Evolutionary conservation across 2,113 vertebrate species (phyloP).

Genomic region (Rhinopomastus cyanomelas): DNA sequence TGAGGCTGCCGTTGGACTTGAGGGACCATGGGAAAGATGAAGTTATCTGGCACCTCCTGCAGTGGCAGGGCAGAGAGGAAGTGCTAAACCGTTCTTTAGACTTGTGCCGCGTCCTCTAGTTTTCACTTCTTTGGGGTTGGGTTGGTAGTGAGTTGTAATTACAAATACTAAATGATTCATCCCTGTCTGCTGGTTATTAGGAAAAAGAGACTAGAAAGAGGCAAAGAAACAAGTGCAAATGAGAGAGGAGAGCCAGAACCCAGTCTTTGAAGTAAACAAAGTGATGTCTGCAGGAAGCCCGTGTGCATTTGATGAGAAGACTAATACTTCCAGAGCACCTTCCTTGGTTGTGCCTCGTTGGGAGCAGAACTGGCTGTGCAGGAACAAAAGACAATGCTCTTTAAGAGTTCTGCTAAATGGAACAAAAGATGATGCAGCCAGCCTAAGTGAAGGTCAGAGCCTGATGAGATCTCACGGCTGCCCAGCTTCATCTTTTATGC

Average conservation of each 20-base stretch:
- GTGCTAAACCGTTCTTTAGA: neutral
- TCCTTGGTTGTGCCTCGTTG: constrained; percentile 38
- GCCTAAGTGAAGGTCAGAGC: constrained; percentile 68
- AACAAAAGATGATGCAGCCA: constrained; percentile 56
- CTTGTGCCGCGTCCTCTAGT: rapidly evolving
- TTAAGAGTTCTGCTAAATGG: constrained; percentile 64
- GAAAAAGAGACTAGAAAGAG: neutral
- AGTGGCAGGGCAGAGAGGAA: neutral
- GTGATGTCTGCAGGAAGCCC: neutral
- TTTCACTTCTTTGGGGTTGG: neutral
- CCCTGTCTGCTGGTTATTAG: neutral
- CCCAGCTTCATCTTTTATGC: constrained; percentile 48
- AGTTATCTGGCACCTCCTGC: neutral
- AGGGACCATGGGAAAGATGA: neutral
- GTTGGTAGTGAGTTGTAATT: neutral
- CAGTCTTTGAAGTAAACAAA: neutral
- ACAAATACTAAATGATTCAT: neutral
- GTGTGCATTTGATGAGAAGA: neutral
- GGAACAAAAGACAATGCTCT: no score
- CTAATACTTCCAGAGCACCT: neutral
- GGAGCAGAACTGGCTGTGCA: constrained; percentile 46
- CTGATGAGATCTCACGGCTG: constrained; percentile 57
- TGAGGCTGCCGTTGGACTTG: neutral
- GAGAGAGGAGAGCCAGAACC: neutral
- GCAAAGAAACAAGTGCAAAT: neutral